phyloP scores from a whole-genome alignment of 2,888 invertebrate genomes.

The Drosophila borborema region DNA sequence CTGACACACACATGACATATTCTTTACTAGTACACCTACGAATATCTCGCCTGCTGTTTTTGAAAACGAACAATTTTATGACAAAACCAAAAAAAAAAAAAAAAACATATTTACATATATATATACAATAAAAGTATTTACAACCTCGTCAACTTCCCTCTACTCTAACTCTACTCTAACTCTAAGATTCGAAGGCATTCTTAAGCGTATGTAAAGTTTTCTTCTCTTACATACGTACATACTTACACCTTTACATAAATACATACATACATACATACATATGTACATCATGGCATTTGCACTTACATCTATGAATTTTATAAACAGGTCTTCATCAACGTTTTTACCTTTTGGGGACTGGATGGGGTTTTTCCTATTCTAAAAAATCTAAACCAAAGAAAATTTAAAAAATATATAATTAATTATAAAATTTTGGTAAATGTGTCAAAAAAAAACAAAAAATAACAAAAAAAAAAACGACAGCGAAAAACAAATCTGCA shows the following conservation, averaged over 20 bases:
- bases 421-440: conserved; percentile 37
- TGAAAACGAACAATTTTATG: conserved; percentile 44
- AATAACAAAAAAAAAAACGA: conserved; percentile 23
- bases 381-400: conserved; percentile 32
- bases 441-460: conserved; percentile 28
- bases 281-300: conserved; percentile 26
- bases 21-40: conserved; percentile 25
- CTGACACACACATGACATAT: conserved; percentile 3
- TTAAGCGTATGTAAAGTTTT: conserved; percentile 9
- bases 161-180: conserved; percentile 1
- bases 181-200: conserved; percentile 26
- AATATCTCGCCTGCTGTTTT: conserved; percentile 62
- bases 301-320: conserved; percentile 64
- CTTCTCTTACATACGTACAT: conserved; percentile 12
- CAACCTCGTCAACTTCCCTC: conserved; percentile 31
- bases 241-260: conserved; percentile 33
- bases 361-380: conserved; percentile 73
- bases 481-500: conserved; percentile 47
- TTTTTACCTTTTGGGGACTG: conserved; percentile 76
- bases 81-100: conserved; percentile 9
- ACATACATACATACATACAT: conserved; percentile 32
- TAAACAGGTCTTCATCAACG: conserved; percentile 74
- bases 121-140: conserved; percentile 47
- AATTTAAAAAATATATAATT: background rate
- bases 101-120: conserved; percentile 17